Evolutionary conservation across 2,888 invertebrate genomes (phyloP).

Genomic region (Fabriciana adippe): DNA sequence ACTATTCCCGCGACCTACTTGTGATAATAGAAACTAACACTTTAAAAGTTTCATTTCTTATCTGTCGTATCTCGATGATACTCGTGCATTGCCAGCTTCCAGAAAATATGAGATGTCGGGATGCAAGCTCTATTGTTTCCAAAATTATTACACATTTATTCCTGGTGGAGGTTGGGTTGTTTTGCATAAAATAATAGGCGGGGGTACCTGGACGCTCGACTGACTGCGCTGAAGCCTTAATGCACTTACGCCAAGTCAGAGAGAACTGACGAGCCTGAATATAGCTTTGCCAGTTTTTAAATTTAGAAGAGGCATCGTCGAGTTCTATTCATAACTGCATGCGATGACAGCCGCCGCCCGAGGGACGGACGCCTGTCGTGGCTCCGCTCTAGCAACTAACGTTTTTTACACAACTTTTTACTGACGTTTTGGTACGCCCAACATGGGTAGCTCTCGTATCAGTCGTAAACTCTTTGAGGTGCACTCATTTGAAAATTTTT

Average conservation of each 20-base stretch:
- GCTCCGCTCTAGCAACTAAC: conserved; percentile 44
- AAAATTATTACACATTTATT: conserved; percentile 62
- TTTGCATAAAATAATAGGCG: conserved; percentile 71
- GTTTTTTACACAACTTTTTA: conserved; percentile 46
- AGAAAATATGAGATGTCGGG: conserved; percentile 43
- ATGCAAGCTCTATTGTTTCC: conserved; percentile 62
- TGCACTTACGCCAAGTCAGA: conserved; percentile 61
- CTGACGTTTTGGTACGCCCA: conserved; percentile 43
- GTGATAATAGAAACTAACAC: conserved; percentile 40
- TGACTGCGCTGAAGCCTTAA: conserved; percentile 59
- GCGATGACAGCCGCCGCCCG: conserved; percentile 39
- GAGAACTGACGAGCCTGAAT: conserved; percentile 53
- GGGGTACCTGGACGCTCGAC: conserved; percentile 51
- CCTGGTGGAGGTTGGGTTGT: conserved; percentile 58
- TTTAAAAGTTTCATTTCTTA: conserved; percentile 41
- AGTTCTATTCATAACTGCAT: conserved; percentile 48
- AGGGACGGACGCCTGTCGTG: conserved; percentile 46
- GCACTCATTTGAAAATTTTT: conserved; percentile 34
- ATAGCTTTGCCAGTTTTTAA: conserved; percentile 54
- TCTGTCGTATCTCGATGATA: conserved; percentile 39
- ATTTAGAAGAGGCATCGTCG: conserved; percentile 44
- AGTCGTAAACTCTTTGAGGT: conserved; percentile 35
- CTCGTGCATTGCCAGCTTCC: conserved; percentile 28
- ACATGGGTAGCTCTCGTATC: conserved; percentile 35
- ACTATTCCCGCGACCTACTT: conserved; percentile 41